These are phyloP conservation scores for Amphimallon solstitiale DNA, from an alignment of 2,888 invertebrate genomes.

Conservation along the genomic window DNA sequence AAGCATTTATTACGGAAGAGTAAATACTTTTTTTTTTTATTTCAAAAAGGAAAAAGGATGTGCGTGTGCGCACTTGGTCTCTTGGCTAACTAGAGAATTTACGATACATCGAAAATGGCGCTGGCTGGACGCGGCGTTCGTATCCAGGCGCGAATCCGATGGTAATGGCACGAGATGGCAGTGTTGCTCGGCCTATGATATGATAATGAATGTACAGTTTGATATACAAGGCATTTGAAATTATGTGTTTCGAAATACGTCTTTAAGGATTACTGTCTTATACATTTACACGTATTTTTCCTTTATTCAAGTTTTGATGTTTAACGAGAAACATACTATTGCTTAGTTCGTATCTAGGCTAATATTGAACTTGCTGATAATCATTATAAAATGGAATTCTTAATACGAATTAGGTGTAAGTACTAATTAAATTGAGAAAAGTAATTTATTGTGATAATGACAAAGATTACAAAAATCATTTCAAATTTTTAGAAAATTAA, in stretches of 20 bases:
- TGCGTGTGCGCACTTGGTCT: conserved; percentile 55
- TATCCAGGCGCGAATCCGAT: conserved; percentile 46
- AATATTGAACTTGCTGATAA: neutral
- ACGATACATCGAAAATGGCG: conserved; percentile 47
- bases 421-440: too few species aligned
- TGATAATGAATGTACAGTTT: conserved; percentile 61
- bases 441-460: too few species aligned
- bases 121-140: conserved; percentile 49
- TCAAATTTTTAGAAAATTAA: too few species aligned
- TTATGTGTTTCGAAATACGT: conserved; percentile 44
- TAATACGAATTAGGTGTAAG: neutral
- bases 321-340: conserved; percentile 9
- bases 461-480: neutral
- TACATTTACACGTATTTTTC: conserved; percentile 40
- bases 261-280: conserved; percentile 44
- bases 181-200: conserved; percentile 62
- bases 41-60: conserved; percentile 43
- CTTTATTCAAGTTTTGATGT: conserved; percentile 24
- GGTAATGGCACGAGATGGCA: conserved; percentile 61
- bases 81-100: conserved; percentile 44
- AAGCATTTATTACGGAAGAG: conserved; percentile 52
- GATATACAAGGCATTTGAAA: conserved; percentile 61
- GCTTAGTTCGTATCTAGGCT: neutral
- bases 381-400: neutral
- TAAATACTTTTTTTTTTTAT: conserved; percentile 38